Base-by-base conservation (phyloP, 2,113 vertebrate species). In the Sphyrna mokarran region DNA sequence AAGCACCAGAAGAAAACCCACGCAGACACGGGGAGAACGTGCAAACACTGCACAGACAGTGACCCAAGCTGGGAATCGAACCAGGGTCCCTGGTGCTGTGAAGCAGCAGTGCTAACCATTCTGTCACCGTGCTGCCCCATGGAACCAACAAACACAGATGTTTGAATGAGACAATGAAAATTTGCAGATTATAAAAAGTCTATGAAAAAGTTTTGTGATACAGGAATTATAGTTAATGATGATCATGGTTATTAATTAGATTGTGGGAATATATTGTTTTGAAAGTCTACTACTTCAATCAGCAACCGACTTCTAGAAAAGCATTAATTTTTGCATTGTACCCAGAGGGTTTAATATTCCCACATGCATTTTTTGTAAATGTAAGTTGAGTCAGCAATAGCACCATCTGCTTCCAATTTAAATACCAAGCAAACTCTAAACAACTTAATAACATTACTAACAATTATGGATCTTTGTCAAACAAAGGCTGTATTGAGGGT, bases 321-420 rank as follows among this genome's bases (percentile, higher is more conserved):
- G 78, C 40, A 37, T 37, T 37, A 83, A 40, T 83, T 83, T 4
- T 83, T 1, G 14, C 78, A 18, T 18, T 40, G 78, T 18, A 83
- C n/a, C n/a, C 37, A 40, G 37, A 83, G 78, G 37, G 78, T 83
- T 83, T 83, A 83, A 83, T 83, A 37, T 83, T 83, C 78, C 37
- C 37, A 16, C 40, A 16, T 18, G 5, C 18, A 40, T 83, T 83
- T 37, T 83, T 20, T 83, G 78, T 83, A 83, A 83, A 83, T 83
- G 37, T 3, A 37, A 83, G 13, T 8, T 40, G n/a, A 83, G 78
- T 83, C 78, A 83, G 78, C 37, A 14, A 16, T 40, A 37, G 40
- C 78, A 40, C 78, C 78, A 83, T 40, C 78, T 83, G 78, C n/a
- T 83, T 83, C n/a, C 78, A 83, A 40, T 83, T 83, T 83, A 83